These are phyloP conservation scores for Sphinx pinastri DNA, from an alignment of 2,888 invertebrate species.

Conservation along the genomic window DNA sequence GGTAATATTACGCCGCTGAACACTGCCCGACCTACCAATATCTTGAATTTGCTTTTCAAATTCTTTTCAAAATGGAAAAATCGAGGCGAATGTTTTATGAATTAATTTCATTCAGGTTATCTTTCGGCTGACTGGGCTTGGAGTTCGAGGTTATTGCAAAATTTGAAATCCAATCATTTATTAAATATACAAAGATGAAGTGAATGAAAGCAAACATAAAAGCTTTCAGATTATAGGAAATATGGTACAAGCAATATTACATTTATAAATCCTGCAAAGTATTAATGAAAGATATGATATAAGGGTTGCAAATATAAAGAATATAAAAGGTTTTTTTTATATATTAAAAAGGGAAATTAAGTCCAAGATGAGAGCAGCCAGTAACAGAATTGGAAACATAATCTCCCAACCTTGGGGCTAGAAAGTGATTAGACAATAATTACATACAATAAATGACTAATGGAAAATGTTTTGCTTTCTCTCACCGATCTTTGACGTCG, in stretches of 20 bases:
- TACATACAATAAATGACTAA: neutral
- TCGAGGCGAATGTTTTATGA: constrained; percentile 12
- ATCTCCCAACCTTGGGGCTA: too few species aligned
- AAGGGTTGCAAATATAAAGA: too few species aligned
- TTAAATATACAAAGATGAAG: too few species aligned
- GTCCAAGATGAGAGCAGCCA: neutral
- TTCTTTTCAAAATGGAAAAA: constrained; percentile 28
- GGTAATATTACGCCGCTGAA: constrained; percentile 48
- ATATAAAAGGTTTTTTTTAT: too few species aligned
- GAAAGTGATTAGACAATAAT: neutral
- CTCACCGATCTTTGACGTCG: neutral
- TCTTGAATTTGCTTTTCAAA: constrained; percentile 39
- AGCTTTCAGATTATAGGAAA: too few species aligned
- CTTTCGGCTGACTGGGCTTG: neutral
- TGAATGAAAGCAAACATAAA: too few species aligned
- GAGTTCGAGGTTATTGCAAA: neutral
- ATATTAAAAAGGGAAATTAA: neutral
- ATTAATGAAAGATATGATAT: too few species aligned
- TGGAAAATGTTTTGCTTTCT: constrained; percentile 1
- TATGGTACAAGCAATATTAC: too few species aligned
- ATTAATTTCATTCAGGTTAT: constrained; percentile 11
- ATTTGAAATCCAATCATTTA: too few species aligned
- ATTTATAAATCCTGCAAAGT: too few species aligned
- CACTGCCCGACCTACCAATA: constrained; percentile 41
- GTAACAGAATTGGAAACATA: too few species aligned